Evolutionary conservation across 2,797 vertebrate species (phyloP).

Genomic region (Tarsius wallacei): DNA sequence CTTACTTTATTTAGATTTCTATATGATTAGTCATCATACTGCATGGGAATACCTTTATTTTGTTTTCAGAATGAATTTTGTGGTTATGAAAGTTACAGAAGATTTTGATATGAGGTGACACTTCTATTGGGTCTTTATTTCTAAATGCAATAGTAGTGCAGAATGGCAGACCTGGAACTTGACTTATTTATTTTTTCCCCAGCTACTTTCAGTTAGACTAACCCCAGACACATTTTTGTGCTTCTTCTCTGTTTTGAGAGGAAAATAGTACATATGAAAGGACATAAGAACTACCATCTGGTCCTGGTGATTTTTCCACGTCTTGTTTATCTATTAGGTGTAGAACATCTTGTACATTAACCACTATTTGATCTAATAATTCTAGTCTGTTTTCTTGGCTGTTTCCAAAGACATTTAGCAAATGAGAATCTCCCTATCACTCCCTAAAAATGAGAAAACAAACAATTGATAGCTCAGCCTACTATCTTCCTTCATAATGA

Average conservation of each 20-base stretch:
- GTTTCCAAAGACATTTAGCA: slow-evolving; percentile 79
- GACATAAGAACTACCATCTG: slow-evolving; percentile 80
- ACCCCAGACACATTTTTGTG: slow-evolving; percentile 14
- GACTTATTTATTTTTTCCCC: slow-evolving; percentile 21
- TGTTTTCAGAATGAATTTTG: slow-evolving; percentile 59
- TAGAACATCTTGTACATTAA: slow-evolving; percentile 82
- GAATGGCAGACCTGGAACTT: slow-evolving; percentile 44
- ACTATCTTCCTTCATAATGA: neutral
- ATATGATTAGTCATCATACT: neutral
- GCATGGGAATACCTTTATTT: neutral
- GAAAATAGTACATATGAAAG: slow-evolving; percentile 72
- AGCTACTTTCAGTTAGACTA: slow-evolving; percentile 45
- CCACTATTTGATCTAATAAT: slow-evolving; percentile 80
- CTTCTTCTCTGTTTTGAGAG: slow-evolving; percentile 47
- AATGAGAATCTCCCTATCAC: slow-evolving; percentile 57
- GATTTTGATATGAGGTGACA: slow-evolving; percentile 69
- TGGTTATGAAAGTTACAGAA: slow-evolving; percentile 54
- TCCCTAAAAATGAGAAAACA: slow-evolving; percentile 51
- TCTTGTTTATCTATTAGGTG: slow-evolving; percentile 83
- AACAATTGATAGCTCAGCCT: neutral
- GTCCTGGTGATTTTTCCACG: slow-evolving; percentile 71
- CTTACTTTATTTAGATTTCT: neutral
- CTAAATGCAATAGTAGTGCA: slow-evolving; percentile 67
- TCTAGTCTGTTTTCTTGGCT: slow-evolving; percentile 78
- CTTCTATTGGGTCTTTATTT: slow-evolving; percentile 68